Conservation (phyloP, 2,113 vertebrate genomes). For the Agapornis roseicollis region DNA sequence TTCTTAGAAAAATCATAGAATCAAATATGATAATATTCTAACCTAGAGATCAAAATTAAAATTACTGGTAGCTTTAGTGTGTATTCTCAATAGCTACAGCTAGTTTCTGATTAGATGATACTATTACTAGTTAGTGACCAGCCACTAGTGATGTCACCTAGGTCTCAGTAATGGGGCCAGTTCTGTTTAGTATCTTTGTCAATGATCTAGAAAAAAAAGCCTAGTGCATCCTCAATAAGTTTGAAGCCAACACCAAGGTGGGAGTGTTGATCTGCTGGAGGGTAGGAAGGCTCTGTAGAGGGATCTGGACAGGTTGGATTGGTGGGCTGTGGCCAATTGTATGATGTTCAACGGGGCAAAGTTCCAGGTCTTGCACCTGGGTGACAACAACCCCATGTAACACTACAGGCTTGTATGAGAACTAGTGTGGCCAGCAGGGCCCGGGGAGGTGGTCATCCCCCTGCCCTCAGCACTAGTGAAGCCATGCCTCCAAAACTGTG, state of each 20-base stretch:
- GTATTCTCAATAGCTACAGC: not conserved
- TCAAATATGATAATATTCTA: not conserved
- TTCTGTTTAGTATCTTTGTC: not conserved
- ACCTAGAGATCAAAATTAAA: conserved; percentile 24
- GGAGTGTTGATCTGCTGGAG: not conserved
- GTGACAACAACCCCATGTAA: not conserved
- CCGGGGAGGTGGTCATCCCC: not conserved
- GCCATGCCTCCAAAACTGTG: not conserved
- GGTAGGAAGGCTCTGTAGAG: not conserved
- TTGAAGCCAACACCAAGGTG: not conserved
- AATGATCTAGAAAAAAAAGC: not conserved
- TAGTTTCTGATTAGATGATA: not conserved
- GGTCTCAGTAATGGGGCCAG: not conserved
- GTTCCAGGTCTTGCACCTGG: not conserved
- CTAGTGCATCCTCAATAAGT: not conserved
- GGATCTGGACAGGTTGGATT: not conserved
- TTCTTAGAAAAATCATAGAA: not conserved
- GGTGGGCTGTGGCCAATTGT: not conserved
- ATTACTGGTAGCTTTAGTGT: not conserved
- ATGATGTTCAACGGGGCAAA: not conserved
- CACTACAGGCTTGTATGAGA: not conserved
- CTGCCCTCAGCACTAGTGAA: not conserved
- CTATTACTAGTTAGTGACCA: not conserved
- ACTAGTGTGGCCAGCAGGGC: not conserved
- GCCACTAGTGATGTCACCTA: not conserved